Percentiles rank a stretch among this genome's conserved stretches.
These are phyloP conservation scores for Sphenodon punctatus DNA, from an alignment of 2,797 vertebrate species.

Conservation along the genomic window DNA sequence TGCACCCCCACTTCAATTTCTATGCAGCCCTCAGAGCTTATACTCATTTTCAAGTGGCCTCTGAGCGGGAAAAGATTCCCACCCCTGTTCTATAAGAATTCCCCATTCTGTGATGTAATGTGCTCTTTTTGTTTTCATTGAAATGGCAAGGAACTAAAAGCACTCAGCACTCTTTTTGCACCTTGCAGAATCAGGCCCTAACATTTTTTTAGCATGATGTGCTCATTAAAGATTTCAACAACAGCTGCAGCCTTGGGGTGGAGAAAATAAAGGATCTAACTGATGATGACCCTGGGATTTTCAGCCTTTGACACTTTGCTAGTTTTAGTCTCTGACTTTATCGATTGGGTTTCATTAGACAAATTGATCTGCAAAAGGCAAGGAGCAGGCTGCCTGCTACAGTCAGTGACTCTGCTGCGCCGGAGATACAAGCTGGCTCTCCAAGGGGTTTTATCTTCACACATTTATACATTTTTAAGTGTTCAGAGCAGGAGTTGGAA, in stretches of 20 bases:
- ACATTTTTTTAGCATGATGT: neutral
- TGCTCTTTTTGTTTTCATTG: too few species aligned
- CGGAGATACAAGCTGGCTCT: neutral
- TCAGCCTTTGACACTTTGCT: neutral
- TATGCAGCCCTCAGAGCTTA: too few species aligned
- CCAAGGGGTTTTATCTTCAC: conserved; percentile 28
- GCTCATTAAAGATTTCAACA: neutral
- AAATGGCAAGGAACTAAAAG: too few species aligned
- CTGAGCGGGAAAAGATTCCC: too few species aligned
- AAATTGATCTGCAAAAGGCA: conserved; percentile 15
- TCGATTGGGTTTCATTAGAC: conserved; percentile 29
- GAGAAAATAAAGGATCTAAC: neutral
- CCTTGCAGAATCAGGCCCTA: neutral
- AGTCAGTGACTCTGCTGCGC: neutral
- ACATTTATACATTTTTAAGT: conserved; percentile 42
- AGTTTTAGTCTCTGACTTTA: conserved; percentile 19
- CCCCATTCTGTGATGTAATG: too few species aligned
- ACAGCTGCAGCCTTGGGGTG: neutral
- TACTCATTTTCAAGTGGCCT: too few species aligned
- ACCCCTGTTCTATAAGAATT: too few species aligned
- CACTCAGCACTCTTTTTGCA: neutral
- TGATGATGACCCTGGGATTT: neutral
- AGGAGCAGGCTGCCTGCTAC: neutral
- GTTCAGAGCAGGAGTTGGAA: conserved; percentile 31
- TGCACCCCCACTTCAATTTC: too few species aligned